These are phyloP conservation scores for Procambarus virginalis DNA, from an alignment of 1,140 invertebrate genomes.

Conservation along the genomic window DNA sequence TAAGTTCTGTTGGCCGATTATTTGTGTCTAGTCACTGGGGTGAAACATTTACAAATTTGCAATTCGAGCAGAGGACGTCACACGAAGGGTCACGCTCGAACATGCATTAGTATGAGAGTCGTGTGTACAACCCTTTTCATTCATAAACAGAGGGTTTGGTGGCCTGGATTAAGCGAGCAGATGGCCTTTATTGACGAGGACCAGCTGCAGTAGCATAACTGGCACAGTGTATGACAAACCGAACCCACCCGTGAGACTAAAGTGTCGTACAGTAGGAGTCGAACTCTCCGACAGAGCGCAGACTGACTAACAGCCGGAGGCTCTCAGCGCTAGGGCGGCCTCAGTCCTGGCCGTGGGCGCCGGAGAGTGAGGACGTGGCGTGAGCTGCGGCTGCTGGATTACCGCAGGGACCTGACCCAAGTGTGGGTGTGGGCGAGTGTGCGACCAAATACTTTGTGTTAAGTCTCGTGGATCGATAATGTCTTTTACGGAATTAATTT, in stretches of 20 bases:
- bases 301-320: not conserved
- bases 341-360: constrained; percentile 32
- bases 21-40: too few species aligned
- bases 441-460: not conserved
- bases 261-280: constrained; percentile 20
- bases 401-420: not conserved
- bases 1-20: too few species aligned
- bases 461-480: not conserved
- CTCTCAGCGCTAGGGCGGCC: too few species aligned
- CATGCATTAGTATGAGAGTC: too few species aligned
- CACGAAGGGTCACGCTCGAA: too few species aligned
- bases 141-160: too few species aligned
- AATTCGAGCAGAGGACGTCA: too few species aligned
- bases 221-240: not conserved
- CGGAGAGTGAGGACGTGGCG: constrained; percentile 17
- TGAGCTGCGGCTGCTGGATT: constrained; percentile 7
- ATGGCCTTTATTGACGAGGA: too few species aligned
- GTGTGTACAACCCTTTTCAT: too few species aligned
- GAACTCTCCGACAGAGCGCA: constrained; percentile 1
- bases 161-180: too few species aligned
- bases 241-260: not conserved
- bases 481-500: not conserved
- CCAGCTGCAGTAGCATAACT: too few species aligned
- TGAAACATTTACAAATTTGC: too few species aligned
- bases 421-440: constrained; percentile 2